Conservation (phyloP, 2,113 vertebrate species). For the Mungos mungo region DNA sequence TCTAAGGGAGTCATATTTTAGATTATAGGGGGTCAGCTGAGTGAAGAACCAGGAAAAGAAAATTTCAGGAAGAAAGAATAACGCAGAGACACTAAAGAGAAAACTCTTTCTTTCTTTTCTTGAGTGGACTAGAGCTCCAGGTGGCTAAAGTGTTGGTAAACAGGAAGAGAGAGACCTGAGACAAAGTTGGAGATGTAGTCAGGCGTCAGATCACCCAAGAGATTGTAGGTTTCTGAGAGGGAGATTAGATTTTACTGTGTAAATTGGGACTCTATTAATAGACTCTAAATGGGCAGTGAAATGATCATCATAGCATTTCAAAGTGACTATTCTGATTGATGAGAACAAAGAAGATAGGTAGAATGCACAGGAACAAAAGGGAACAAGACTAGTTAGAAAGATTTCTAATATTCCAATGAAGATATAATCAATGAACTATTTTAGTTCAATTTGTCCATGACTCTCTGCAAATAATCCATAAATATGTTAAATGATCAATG, state of each 20-base stretch:
- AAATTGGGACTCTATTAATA: not conserved
- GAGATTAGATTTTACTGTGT: not conserved
- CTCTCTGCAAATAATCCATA: constrained; percentile 3
- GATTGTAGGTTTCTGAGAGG: not conserved
- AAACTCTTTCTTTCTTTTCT: not conserved
- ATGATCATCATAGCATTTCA: not conserved
- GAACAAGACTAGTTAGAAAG: not conserved
- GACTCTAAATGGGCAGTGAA: not conserved
- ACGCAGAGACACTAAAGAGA: not conserved
- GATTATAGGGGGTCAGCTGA: not conserved
- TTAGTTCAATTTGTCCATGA: not conserved
- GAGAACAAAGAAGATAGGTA: not conserved
- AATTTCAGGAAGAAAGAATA: not conserved
- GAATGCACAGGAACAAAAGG: not conserved
- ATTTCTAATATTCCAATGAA: not conserved
- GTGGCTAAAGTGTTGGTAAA: not conserved
- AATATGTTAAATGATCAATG: not conserved
- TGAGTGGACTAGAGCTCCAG: not conserved
- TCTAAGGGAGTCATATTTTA: not conserved
- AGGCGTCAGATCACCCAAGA: not conserved
- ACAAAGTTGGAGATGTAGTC: not conserved
- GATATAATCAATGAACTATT: not conserved
- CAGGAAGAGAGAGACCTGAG: not conserved
- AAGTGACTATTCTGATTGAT: not conserved
- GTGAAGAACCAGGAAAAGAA: not conserved